Percentiles rank a stretch among this genome's conserved stretches.
These are phyloP conservation scores for Parotocinclus haroldoi DNA, from an alignment of 2,797 vertebrate genomes.

Conservation along the genomic window DNA sequence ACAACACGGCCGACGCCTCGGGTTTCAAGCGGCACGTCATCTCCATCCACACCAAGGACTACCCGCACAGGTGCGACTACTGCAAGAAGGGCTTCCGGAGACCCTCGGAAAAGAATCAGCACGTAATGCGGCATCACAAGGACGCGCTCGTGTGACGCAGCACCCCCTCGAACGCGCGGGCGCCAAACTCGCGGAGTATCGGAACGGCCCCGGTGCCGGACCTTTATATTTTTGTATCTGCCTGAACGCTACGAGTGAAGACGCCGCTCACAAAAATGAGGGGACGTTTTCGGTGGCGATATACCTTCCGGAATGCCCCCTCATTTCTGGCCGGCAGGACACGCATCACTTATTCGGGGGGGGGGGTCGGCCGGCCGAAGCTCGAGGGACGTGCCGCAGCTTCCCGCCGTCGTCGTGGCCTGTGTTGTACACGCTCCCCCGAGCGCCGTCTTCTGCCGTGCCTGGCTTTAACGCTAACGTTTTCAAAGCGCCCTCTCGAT, in stretches of 20 bases:
- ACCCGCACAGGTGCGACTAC: slow-evolving; percentile 94
- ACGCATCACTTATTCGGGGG: no score
- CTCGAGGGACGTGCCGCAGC: no score
- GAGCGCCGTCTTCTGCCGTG: slow-evolving; percentile 38
- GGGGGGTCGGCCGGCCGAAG: no score
- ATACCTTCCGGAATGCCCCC: no score
- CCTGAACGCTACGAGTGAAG: slow-evolving; percentile 67
- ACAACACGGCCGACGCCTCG: slow-evolving; percentile 95
- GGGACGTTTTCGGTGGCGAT: no score
- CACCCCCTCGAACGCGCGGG: neutral
- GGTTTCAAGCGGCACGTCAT: slow-evolving; percentile 98
- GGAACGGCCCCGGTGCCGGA: slow-evolving; percentile 73
- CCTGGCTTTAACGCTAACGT: slow-evolving; percentile 57
- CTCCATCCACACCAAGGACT: slow-evolving; percentile 98
- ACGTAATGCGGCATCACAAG: slow-evolving; percentile 97
- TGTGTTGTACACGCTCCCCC: no score
- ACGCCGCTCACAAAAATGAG: no score
- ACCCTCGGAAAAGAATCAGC: slow-evolving; percentile 97
- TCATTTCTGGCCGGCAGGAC: no score
- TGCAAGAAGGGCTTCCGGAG: slow-evolving; percentile 95
- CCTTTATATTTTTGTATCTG: slow-evolving; percentile 78
- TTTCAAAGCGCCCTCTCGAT: slow-evolving; percentile 46
- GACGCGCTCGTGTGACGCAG: slow-evolving; percentile 76
- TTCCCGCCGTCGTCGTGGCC: no score
- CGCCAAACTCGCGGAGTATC: slow-evolving; percentile 10